Evolutionary conservation across 92 coral and sea anemone species (phyloP), one percentile per base, ranked within the genome.

Genomic region (Palythoa caribaeorum): DNA sequence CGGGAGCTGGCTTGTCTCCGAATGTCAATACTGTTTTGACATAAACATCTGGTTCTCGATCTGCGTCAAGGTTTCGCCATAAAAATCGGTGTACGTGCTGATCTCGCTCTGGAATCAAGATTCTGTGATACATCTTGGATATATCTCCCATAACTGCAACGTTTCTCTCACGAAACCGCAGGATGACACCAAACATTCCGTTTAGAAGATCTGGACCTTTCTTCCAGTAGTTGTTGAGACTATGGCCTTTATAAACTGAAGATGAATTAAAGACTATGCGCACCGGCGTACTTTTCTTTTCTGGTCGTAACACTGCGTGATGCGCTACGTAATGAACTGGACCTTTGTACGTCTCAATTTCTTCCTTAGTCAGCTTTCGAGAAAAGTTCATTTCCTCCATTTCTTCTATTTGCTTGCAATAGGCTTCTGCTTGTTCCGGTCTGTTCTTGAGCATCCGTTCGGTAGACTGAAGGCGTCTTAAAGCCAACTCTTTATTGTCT

Each of bases 1-100:
- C 90, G 19, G 93, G 94, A 0, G 92, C 96, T 16, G 96, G 96
- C 65, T 89, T 94, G 71, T 91, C 96, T 16, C 96, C 89, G 36
- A 94, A 91, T 12, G 28, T 28, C 28, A 28, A 28, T 28, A 28
- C 28, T 28, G 28, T 28, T 28, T 28, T 28, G 0, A 28, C 92
- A 85, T 3, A 93, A 80, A 28, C 28, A 28, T 28, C 28, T 28
- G 28, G 28, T 28, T 28, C 28, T 28, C 28, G 28, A 28, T 28
- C 28, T 28, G 28, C 28, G 28, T 28, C 9, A 91, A 90, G 2
- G 73, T 88, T 57, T 83, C 74, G 66, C 14, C 66, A 59, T 50
- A 93, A 71, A 84, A 86, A 91, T 81, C 96, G 74, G 84, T 92
- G 92, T 12, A 88, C 90, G 47, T 93, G 92, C 83, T 91, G 94